These are phyloP conservation scores for Rotaria macrura DNA, from an alignment of 2,888 invertebrate species.

Conservation along the genomic window DNA sequence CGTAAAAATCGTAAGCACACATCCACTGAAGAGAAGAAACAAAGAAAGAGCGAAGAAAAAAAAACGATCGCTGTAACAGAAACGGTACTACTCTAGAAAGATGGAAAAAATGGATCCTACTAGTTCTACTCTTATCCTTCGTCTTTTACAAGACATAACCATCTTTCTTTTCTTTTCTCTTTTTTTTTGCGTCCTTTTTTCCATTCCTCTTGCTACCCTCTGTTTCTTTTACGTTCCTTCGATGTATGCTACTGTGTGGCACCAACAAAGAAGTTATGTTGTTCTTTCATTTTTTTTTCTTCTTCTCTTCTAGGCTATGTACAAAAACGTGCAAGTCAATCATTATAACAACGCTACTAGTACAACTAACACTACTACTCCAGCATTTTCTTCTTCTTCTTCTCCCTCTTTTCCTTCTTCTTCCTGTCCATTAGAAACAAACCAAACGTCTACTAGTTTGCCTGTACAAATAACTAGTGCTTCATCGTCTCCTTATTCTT, in stretches of 20 bases:
- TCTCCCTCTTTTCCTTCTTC: background rate
- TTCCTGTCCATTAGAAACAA: background rate
- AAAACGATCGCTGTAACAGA: background rate
- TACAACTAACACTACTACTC: background rate
- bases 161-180: background rate
- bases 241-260: background rate
- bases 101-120: background rate
- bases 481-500: background rate
- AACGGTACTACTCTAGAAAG: background rate
- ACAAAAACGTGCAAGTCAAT: conserved; percentile 24
- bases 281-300: background rate
- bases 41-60: background rate
- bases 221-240: background rate
- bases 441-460: background rate
- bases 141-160: background rate
- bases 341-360: background rate
- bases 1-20: background rate
- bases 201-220: background rate
- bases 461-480: background rate
- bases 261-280: background rate
- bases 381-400: background rate
- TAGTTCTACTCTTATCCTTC: background rate
- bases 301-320: conserved; percentile 10
- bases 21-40: background rate
- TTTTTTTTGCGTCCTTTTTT: background rate